phyloP scores from a whole-genome alignment of 2,113 vertebrate species.

The Piprites chloris region DNA sequence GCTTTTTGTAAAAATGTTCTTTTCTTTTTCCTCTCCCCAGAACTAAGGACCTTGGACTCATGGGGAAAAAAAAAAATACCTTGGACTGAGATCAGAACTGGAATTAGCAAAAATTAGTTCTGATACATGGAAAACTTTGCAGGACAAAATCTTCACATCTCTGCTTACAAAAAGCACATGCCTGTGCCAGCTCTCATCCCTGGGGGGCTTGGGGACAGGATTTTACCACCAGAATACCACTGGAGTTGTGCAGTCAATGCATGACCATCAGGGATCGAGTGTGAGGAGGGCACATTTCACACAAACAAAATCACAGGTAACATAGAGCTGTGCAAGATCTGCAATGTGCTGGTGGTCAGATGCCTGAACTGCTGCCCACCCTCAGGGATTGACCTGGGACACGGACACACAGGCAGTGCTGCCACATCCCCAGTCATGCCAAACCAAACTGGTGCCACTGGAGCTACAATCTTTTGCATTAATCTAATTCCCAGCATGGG shows the following conservation, averaged over 20 bases:
- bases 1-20: background rate
- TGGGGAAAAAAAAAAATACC: background rate
- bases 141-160: background rate
- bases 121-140: background rate
- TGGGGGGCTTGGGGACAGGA: too few relatives aligned
- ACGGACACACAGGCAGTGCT: background rate
- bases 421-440: background rate
- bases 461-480: background rate
- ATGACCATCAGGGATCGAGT: background rate
- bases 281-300: background rate
- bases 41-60: background rate
- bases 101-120: background rate
- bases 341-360: background rate
- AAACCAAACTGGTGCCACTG: background rate
- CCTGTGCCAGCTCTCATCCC: fast-evolving
- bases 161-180: background rate
- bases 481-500: background rate
- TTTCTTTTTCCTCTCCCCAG: fast-evolving
- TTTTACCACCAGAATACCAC: background rate
- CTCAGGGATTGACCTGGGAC: background rate
- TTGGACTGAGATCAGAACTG: background rate
- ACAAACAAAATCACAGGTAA: background rate
- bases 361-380: background rate
- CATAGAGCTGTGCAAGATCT: background rate
- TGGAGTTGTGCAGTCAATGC: background rate